These are phyloP conservation scores for Nasonovia ribisnigri DNA, from an alignment of 2,888 invertebrate genomes.

Conservation along the genomic window DNA sequence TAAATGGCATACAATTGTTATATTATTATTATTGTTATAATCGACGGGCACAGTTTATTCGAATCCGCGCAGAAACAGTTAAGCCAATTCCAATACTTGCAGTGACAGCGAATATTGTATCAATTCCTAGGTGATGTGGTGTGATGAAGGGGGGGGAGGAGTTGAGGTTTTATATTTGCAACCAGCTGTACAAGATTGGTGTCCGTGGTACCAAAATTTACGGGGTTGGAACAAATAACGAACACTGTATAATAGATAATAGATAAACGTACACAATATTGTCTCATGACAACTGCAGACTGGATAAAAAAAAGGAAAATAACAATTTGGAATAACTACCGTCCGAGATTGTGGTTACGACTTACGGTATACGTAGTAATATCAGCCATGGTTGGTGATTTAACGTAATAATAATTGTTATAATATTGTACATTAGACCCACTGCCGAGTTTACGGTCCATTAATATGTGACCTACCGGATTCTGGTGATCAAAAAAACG, in stretches of 20 bases:
- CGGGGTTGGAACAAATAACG: background rate
- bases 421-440: background rate
- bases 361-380: background rate
- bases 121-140: background rate
- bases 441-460: background rate
- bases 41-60: background rate
- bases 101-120: background rate
- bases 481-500: background rate
- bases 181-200: background rate
- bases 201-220: background rate
- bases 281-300: background rate
- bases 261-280: background rate
- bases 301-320: background rate
- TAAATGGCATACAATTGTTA: too few species aligned
- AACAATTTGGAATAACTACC: background rate
- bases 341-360: background rate
- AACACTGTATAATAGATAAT: background rate
- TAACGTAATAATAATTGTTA: background rate
- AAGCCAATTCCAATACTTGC: background rate
- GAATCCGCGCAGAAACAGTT: background rate
- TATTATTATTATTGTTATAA: too few species aligned
- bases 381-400: background rate
- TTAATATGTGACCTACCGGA: background rate
- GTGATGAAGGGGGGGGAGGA: background rate
- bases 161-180: background rate